phyloP scores from a whole-genome alignment of 2,888 invertebrate species.

The Athalia circularis region DNA sequence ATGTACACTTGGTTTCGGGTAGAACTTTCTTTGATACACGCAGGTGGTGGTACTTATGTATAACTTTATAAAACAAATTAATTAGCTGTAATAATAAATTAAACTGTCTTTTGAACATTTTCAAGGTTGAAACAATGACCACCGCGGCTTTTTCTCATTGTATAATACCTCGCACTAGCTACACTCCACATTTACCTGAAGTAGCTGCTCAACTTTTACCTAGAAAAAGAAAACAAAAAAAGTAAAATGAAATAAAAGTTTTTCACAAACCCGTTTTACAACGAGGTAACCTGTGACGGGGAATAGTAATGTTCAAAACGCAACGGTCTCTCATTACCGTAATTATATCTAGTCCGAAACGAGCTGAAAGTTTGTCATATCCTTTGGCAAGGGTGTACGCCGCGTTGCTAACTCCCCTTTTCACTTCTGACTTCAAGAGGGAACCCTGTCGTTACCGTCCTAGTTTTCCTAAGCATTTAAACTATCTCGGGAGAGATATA shows the following conservation, averaged over 20 bases:
- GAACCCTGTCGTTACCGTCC: slow-evolving; percentile 11
- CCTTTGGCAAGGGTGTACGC: background rate
- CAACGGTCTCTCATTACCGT: background rate
- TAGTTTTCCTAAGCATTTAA: slow-evolving; percentile 7
- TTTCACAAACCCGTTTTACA: no score
- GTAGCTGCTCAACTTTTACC: background rate
- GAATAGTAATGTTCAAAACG: no score
- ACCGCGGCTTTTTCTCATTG: background rate
- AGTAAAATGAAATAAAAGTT: no score
- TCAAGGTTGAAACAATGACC: slow-evolving; percentile 16
- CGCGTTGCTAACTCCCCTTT: background rate
- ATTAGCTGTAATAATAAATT: slow-evolving; percentile 35
- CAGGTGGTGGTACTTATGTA: slow-evolving; percentile 20
- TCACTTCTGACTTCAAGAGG: slow-evolving; percentile 21
- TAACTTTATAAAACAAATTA: slow-evolving; percentile 33
- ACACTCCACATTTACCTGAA: slow-evolving; percentile 27
- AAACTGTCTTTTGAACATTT: slow-evolving; percentile 30
- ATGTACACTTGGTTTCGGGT: background rate
- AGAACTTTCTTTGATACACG: slow-evolving; percentile 24
- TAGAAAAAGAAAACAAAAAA: no score
- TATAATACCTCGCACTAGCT: background rate
- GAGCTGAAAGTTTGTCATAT: background rate
- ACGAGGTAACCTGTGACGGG: no score
- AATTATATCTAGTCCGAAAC: slow-evolving; percentile 19
- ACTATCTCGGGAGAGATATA: background rate